Percentiles rank a stretch among this genome's conserved stretches.
These are phyloP conservation scores for Silurus aristotelis DNA, from an alignment of 2,797 vertebrate species.

Conservation along the genomic window DNA sequence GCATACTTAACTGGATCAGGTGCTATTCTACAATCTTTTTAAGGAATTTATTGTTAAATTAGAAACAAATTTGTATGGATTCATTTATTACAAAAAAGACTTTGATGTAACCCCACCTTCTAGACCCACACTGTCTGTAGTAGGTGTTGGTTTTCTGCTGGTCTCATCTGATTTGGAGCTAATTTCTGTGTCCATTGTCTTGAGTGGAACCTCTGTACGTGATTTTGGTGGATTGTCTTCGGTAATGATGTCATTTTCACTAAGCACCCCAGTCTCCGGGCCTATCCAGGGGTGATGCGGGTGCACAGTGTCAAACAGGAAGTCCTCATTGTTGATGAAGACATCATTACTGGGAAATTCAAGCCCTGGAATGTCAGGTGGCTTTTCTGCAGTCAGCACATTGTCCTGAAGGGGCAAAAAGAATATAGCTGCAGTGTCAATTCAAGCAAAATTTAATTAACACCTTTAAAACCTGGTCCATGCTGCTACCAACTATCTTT, in stretches of 20 bases:
- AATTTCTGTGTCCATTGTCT: conserved; percentile 9
- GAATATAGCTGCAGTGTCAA: not conserved
- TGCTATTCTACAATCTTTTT: not conserved
- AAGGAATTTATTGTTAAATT: no score
- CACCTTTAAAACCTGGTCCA: not conserved
- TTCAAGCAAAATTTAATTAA: no score
- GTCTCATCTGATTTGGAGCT: conserved; percentile 34
- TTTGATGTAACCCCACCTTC: no score
- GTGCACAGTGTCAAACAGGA: conserved; percentile 60
- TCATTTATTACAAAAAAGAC: no score
- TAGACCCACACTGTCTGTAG: conserved; percentile 49
- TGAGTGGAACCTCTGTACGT: conserved; percentile 22
- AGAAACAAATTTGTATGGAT: no score
- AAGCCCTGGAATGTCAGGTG: conserved; percentile 71
- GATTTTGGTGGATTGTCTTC: conserved; percentile 59
- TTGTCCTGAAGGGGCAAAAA: conserved; percentile 75
- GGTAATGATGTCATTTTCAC: conserved; percentile 73
- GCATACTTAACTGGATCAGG: not conserved
- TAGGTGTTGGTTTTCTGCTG: not conserved
- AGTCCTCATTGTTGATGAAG: conserved; percentile 69
- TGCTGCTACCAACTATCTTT: not conserved
- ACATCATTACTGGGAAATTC: conserved; percentile 56
- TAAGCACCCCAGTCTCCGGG: conserved; percentile 33
- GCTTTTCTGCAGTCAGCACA: conserved; percentile 82
- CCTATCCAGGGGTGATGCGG: conserved; percentile 62